Conservation (phyloP, 2,888 invertebrate genomes). For the Clunio marinus region DNA sequence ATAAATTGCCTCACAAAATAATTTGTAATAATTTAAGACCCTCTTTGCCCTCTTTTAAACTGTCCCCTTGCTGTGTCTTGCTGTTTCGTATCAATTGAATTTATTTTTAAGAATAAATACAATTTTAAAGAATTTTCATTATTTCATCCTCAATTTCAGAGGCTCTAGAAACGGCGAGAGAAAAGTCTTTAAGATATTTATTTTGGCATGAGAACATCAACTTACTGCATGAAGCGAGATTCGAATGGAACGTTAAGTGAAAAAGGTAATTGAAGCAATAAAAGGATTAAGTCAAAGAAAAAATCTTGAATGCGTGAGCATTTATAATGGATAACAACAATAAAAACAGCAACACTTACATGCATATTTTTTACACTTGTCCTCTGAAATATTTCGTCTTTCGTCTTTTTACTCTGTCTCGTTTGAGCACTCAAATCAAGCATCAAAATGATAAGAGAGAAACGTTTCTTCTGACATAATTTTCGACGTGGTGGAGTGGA, state of each 20-base stretch:
- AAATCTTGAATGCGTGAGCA: neutral
- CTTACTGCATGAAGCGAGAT: neutral
- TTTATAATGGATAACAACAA: neutral
- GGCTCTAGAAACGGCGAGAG: neutral
- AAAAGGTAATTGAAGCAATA: neutral
- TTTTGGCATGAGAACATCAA: neutral
- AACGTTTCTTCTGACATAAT: constrained; percentile 28
- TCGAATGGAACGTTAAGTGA: neutral
- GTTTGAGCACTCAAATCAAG: neutral
- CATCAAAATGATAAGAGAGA: neutral
- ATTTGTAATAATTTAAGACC: constrained; percentile 30
- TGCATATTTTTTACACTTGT: neutral
- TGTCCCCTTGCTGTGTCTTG: neutral
- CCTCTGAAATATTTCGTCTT: too few species aligned
- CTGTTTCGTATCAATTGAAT: too few species aligned
- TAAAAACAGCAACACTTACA: too few species aligned
- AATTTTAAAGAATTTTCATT: neutral
- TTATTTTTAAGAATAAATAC: neutral
- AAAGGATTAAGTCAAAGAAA: neutral
- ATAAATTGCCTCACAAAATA: constrained; percentile 36
- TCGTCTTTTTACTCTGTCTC: neutral
- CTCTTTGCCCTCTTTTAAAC: neutral
- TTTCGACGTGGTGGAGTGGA: neutral
- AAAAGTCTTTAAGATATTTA: neutral
- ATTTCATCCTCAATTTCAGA: too few species aligned